Base-by-base conservation (phyloP, 23 tunicate species). In the Phallusia fumigata region DNA sequence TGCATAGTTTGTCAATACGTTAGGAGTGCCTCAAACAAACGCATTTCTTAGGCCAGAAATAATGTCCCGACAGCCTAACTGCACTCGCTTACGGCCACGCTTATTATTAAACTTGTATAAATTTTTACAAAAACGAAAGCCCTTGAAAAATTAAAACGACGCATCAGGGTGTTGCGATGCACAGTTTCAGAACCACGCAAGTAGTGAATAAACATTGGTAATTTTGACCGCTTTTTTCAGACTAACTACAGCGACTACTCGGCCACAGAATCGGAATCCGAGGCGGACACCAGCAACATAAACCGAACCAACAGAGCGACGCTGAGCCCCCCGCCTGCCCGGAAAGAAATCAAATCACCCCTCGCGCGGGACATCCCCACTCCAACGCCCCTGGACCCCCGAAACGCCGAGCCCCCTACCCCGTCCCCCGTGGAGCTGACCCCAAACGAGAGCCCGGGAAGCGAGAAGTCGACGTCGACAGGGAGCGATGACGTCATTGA, bases 401-500 rank as follows among this genome's bases (percentile, higher is more conserved):
- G 34, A 22, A 50, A 33, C 73, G 35, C 64, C 64, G 64, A 50
- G 65, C 34, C 44, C 44, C 74, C 74, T 19, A 53, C 33, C 19
- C 47, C 50, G 53, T 40, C 47, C 12, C 47, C 80, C 1, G 33
- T 77, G 13, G 34, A 28, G 32, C 80, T 80, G 11, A 31, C 36
- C 28, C 28, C 1, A 10, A 40, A 40, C 35, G 80, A 35, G 26
- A 45, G 28, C 53, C 53, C 53, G 10, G 80, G 24, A 15, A 45
- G 47, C 12, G 80, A 26, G 53, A 77, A 35, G 80, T 77, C 80
- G 11, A 30, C 91, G 22, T 74, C 81, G 31, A 74, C 83, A 3
- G 85, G 58, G 26, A 74, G 79, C 32, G 86, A 80, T 30, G 86
- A 82, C 31, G 82, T 88, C 13, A 84, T 81, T 32, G 92, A 85